These are phyloP conservation scores for Ascidia mentula DNA, from an alignment of 23 tunicate genomes.

Conservation along the genomic window DNA sequence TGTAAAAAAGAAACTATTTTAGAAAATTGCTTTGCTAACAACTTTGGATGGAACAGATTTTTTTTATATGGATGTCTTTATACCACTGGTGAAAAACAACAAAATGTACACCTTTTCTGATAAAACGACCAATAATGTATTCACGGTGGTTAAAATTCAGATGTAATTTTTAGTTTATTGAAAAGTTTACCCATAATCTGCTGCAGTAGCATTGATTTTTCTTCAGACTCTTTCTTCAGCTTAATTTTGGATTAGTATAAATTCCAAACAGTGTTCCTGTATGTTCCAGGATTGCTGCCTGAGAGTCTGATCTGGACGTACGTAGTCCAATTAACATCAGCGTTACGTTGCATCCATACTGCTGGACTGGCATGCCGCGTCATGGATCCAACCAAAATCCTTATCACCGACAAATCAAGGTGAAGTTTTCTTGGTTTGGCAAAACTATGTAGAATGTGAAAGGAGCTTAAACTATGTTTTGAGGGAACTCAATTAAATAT, in stretches of 20 bases:
- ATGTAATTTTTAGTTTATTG: no score
- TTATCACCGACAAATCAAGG: conserved; percentile 91
- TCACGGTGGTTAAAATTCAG: no score
- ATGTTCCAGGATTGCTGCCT: conserved; percentile 67
- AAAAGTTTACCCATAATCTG: no score
- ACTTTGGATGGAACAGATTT: neutral
- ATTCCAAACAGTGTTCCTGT: no score
- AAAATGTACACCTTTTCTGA: no score
- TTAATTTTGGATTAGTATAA: no score
- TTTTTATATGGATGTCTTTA: neutral
- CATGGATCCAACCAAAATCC: conserved; percentile 81
- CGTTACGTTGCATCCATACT: conserved; percentile 79
- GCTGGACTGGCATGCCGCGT: conserved; percentile 88
- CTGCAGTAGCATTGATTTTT: no score
- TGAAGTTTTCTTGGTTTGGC: neutral
- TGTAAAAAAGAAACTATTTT: neutral
- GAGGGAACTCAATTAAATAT: no score
- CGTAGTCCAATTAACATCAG: conserved; percentile 93
- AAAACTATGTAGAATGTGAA: no score
- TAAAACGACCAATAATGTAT: no score
- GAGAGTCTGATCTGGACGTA: conserved; percentile 94
- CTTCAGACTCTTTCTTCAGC: no score
- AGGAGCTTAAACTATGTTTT: no score
- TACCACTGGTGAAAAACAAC: neutral
- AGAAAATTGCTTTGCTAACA: neutral